phyloP scores from a whole-genome alignment of 1,140 invertebrate genomes.

The Branchinecta lindahli region DNA sequence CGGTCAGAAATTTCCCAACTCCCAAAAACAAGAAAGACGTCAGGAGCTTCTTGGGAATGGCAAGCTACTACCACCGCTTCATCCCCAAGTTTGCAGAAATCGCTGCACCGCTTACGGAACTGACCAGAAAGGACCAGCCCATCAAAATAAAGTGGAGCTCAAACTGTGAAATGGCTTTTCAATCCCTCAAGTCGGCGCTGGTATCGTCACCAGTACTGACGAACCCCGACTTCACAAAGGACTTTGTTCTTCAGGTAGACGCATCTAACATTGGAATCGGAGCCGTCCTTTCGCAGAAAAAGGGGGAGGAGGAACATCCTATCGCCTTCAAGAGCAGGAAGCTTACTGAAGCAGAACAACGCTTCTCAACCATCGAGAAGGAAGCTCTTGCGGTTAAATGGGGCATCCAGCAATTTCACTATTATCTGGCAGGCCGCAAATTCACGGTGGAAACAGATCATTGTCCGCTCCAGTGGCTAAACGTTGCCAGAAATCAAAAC shows the following conservation, averaged over 20 bases:
- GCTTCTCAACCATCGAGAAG: conserved; percentile 29
- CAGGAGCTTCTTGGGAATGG: conserved; percentile 33
- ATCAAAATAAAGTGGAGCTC: neutral
- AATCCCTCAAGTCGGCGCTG: neutral
- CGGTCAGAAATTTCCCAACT: conserved; percentile 22
- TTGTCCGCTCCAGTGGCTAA: neutral
- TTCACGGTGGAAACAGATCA: neutral
- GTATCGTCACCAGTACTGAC: neutral
- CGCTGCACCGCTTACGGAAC: conserved; percentile 24
- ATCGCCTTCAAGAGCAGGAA: conserved; percentile 34
- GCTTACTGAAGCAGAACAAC: conserved; percentile 27
- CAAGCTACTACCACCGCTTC: conserved; percentile 31
- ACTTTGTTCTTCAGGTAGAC: conserved; percentile 29
- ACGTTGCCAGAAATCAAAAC: neutral
- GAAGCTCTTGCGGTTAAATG: conserved; percentile 32
- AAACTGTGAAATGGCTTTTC: neutral
- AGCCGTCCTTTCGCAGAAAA: conserved; percentile 28
- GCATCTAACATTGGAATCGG: conserved; percentile 28
- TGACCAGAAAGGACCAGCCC: conserved; percentile 23
- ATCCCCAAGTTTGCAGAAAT: conserved; percentile 28
- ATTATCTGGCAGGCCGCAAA: conserved; percentile 24
- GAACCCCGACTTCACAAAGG: neutral
- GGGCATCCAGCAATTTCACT: conserved; percentile 27
- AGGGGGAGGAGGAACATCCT: conserved; percentile 25
- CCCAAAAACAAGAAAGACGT: conserved; percentile 30